phyloP scores from a whole-genome alignment of 2,888 invertebrate species.

The Marronus borbonicus region DNA sequence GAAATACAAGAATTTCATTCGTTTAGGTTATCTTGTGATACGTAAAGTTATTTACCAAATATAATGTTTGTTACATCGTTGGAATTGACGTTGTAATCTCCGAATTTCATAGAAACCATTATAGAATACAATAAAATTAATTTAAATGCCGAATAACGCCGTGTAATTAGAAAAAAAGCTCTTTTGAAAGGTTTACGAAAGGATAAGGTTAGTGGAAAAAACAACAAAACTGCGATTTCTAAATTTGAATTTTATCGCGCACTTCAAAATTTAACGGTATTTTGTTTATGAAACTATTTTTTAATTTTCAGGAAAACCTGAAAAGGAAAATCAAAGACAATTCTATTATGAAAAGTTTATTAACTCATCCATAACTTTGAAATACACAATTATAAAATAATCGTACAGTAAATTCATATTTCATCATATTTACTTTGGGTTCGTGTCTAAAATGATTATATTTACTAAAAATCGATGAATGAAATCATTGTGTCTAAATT shows the following conservation, averaged over 20 bases:
- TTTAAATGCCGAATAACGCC: neutral
- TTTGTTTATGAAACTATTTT: neutral
- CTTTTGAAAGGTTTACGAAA: neutral
- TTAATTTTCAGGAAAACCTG: neutral
- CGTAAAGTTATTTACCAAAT: conserved; percentile 46
- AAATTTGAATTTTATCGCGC: conserved; percentile 27
- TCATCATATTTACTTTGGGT: too few species aligned
- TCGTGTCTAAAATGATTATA: too few species aligned
- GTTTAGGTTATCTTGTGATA: neutral
- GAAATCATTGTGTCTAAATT: too few species aligned
- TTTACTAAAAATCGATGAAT: too few species aligned
- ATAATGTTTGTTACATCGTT: conserved; percentile 71
- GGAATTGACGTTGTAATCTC: conserved; percentile 69
- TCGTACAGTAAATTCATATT: neutral
- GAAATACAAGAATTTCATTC: conserved; percentile 7
- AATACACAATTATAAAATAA: conserved; percentile 7
- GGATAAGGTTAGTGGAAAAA: conserved; percentile 11
- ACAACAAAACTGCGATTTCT: conserved; percentile 7
- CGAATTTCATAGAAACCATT: conserved; percentile 35
- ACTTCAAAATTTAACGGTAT: neutral
- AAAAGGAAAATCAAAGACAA: neutral
- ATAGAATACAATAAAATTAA: neutral
- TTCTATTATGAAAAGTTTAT: conserved; percentile 9
- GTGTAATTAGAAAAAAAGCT: conserved; percentile 4
- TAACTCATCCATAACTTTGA: neutral